Evolutionary conservation across 2,888 invertebrate species (phyloP).

Genomic region (Palloptera scutellata): DNA sequence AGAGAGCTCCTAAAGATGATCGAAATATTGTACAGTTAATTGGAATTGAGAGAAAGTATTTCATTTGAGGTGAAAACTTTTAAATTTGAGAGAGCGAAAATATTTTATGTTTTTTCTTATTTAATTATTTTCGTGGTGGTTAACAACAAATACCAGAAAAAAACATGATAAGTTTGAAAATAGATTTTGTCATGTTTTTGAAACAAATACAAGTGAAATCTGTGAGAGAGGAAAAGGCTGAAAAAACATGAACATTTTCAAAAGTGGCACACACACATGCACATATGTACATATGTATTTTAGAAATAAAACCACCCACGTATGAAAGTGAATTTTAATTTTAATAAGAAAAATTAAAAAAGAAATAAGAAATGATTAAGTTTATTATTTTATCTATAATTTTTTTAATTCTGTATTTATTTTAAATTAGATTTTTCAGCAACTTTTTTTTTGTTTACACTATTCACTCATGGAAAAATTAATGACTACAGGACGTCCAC

Average conservation of each 20-base stretch:
- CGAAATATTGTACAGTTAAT: too few relatives aligned
- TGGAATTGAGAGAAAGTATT: too few relatives aligned
- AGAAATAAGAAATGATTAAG: not conserved
- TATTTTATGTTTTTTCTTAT: too few relatives aligned
- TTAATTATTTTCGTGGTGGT: not conserved
- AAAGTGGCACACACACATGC: conserved; percentile 18
- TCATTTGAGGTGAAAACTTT: too few relatives aligned
- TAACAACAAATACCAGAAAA: not conserved
- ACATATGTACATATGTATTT: conserved; percentile 21
- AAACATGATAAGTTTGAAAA: not conserved
- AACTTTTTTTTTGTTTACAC: too few relatives aligned
- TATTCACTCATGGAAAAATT: conserved; percentile 42
- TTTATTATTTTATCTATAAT: conserved; percentile 11
- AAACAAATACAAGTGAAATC: not conserved
- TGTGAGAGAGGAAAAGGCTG: not conserved
- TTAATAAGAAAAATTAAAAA: too few relatives aligned
- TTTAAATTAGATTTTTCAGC: conserved; percentile 22
- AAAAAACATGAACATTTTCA: conserved; percentile 10
- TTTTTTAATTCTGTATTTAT: conserved; percentile 17
- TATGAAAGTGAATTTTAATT: conserved; percentile 10
- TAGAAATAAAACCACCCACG: conserved; percentile 8
- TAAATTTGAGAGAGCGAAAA: too few relatives aligned
- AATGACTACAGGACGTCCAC: conserved; percentile 65
- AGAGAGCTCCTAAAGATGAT: not conserved
- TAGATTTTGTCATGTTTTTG: conserved; percentile 4